Evolutionary conservation across 2,113 vertebrate species (phyloP), one percentile per base, ranked within the genome.

Genomic region (Anoplopoma fimbria): DNA sequence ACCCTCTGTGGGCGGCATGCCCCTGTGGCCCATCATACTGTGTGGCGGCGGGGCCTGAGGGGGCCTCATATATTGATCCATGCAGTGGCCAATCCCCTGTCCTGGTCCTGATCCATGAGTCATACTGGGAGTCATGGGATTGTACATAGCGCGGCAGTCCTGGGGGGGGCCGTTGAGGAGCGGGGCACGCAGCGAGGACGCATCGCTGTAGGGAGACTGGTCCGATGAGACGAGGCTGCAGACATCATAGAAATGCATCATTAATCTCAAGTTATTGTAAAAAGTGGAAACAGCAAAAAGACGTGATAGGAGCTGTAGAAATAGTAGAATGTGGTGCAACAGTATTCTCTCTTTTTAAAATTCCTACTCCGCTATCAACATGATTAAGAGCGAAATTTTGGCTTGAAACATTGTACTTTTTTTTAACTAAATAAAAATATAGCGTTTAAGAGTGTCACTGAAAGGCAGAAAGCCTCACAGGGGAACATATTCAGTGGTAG

Each of bases 21-120:
- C 90, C 38, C 95, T 88, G 84, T 95, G 95, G 87, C 93, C 93
- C 94, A 95, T 93, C 92, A 96, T 94, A 76, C 92, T 81, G 78
- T 92, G 94, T 2, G 94, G 89, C 2, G 91, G 95, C 2, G 91
- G 93, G 40, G 91, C 95, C 33, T 95, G 96, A 13, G 96, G 96
- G 0, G 96, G 95, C 57, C 95, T 96, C 94, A 97, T 96, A 77
- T 97, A 98, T 84, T 97, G 96, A 82, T 95, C 96, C 86, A 98
- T 96, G 33, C 95, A 95, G 84, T 95, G 96, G 87, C 94, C 95
- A 1, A 92, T 85, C 68, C 91, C 86, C 83, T 90, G 93, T 15
- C 82, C 91, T 40, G 88, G 86, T 9, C 95, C 95, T 61, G 95
- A 95, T 87, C 93, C 96, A 34, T 94, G 94, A 90, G 93, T 93